Evolutionary conservation across 2,113 vertebrate genomes (phyloP).

Genomic region (Spea multiplicata): DNA sequence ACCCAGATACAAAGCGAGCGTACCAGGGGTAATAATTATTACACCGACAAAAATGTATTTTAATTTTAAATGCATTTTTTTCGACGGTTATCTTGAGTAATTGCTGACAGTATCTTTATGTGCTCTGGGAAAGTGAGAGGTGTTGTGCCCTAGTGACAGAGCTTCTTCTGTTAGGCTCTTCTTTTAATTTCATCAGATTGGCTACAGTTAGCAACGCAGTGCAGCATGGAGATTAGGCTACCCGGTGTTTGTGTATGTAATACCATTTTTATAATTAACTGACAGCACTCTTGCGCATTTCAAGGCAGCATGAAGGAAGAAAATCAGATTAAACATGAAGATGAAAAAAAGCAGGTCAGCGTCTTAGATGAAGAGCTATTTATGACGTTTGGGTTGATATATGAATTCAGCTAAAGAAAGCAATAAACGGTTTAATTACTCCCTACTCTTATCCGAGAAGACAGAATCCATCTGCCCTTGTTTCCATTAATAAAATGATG

Average conservation of each 20-base stretch:
- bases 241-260: slow-evolving; percentile 27
- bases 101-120: not conserved
- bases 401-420: slow-evolving; percentile 42
- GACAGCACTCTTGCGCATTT: slow-evolving; percentile 28
- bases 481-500: slow-evolving; percentile 39
- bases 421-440: slow-evolving; percentile 42
- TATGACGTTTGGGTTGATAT: slow-evolving; percentile 38
- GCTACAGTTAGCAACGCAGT: slow-evolving; percentile 11
- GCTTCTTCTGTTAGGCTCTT: slow-evolving; percentile 23
- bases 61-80: not conserved
- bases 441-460: slow-evolving; percentile 27
- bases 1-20: too few relatives aligned
- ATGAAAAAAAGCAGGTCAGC: slow-evolving; percentile 40
- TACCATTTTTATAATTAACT: slow-evolving; percentile 43
- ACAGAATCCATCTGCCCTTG: slow-evolving; percentile 35
- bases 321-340: slow-evolving; percentile 39
- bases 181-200: slow-evolving; percentile 40
- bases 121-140: not conserved
- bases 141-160: not conserved
- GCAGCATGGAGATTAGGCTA: slow-evolving; percentile 7
- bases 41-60: not conserved
- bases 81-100: not conserved
- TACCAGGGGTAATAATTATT: too few relatives aligned
- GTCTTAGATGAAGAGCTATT: slow-evolving; percentile 26
- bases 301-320: slow-evolving; percentile 22